Conservation (phyloP, 2,888 invertebrate genomes). For the Chloroclysta siterata region DNA sequence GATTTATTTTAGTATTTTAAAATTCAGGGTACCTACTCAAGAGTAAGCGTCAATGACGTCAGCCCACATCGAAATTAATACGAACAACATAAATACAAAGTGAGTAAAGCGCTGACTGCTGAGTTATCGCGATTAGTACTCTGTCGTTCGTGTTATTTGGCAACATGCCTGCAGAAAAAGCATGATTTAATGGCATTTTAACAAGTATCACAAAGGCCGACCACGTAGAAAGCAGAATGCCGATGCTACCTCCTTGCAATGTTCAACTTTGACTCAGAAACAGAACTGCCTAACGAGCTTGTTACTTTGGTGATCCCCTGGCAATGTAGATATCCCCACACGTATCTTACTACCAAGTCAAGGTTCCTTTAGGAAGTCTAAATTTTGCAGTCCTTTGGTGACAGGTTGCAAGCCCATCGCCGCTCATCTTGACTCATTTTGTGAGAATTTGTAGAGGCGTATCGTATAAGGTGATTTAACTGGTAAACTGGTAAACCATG, state of each 20-base stretch:
- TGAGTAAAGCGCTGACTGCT: slow-evolving; percentile 61
- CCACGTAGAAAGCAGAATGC: slow-evolving; percentile 26
- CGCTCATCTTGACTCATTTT: background rate
- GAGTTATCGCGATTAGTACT: slow-evolving; percentile 52
- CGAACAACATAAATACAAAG: slow-evolving; percentile 40
- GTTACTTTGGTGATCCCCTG: too few relatives aligned
- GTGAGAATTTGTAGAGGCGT: background rate
- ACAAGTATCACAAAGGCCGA: slow-evolving; percentile 52
- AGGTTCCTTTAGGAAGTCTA: too few relatives aligned
- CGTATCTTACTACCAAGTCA: too few relatives aligned
- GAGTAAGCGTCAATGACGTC: slow-evolving; percentile 28
- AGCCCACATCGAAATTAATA: slow-evolving; percentile 24
- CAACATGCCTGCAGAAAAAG: slow-evolving; percentile 60
- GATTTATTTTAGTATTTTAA: slow-evolving; percentile 16
- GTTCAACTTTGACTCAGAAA: background rate
- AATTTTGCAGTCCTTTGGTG: too few relatives aligned
- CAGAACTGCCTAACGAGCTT: too few relatives aligned
- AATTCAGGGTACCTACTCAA: slow-evolving; percentile 11
- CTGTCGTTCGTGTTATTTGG: slow-evolving; percentile 52
- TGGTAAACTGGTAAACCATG: background rate
- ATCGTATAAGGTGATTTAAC: too few relatives aligned
- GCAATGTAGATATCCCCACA: too few relatives aligned
- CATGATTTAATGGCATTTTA: slow-evolving; percentile 61
- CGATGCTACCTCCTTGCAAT: slow-evolving; percentile 2
- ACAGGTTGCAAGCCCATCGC: too few relatives aligned